These are phyloP conservation scores for Mizuhopecten yessoensis DNA, from an alignment of 1,140 invertebrate genomes.

Conservation along the genomic window DNA sequence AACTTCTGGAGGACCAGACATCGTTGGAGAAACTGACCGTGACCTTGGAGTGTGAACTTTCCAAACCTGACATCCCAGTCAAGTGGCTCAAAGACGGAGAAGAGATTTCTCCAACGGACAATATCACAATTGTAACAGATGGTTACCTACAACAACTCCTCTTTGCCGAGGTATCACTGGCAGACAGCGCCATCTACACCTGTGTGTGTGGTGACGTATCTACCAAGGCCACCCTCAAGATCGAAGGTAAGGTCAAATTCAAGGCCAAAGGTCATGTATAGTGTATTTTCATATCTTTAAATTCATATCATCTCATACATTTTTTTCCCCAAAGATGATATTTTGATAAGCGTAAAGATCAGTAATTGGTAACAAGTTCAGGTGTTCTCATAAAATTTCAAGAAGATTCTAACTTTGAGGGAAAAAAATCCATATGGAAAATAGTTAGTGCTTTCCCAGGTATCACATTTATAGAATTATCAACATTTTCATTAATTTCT, in stretches of 20 bases:
- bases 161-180: constrained; percentile 67
- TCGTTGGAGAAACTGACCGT: constrained; percentile 75
- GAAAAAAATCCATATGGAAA: no score
- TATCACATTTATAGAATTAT: no score
- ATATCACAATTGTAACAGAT: constrained; percentile 80
- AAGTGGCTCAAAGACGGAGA: constrained; percentile 83
- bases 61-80: constrained; percentile 75
- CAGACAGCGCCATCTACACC: constrained; percentile 74
- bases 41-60: constrained; percentile 80
- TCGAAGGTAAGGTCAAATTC: constrained; percentile 68
- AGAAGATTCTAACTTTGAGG: not conserved
- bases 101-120: constrained; percentile 68
- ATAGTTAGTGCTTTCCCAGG: no score
- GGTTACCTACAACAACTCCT: constrained; percentile 69
- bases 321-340: no score
- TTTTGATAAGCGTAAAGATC: no score
- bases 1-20: constrained; percentile 72
- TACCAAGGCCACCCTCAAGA: constrained; percentile 66
- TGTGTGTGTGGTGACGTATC: constrained; percentile 72
- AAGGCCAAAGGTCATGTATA: constrained; percentile 8
- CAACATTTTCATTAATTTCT: not conserved
- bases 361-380: no score
- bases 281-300: not conserved
- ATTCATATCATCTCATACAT: not conserved
- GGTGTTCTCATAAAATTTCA: no score